Base-by-base conservation (phyloP, 2,797 vertebrate genomes). In the Gymnoscopelus microlampas region DNA sequence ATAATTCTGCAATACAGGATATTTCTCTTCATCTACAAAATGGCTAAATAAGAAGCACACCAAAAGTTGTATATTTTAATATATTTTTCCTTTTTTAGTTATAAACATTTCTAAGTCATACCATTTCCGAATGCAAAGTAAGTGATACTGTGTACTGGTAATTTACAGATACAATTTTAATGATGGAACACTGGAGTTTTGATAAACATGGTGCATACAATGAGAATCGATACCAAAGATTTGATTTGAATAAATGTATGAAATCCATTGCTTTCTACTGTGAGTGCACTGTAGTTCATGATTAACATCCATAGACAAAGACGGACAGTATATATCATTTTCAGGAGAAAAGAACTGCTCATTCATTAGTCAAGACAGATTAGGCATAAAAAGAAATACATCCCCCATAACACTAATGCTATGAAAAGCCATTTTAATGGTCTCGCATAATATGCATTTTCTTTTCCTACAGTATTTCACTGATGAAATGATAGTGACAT, bases 31-130 rank as follows among this genome's bases (percentile, higher is more conserved):
- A 54, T 12, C 49, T 39, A 66, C 11, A 74, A 59, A 62, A 72
- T 48, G 3, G 70, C 24, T 55, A 68, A 53, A 15, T 47, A 60
- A 47, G 76, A 60, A 44, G 76, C 70, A 65, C 51, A 10, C 24
- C 29, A 29, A 47, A 19, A 24, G 66, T 71, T 68, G 48, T 75
- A 84, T 49, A 79, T 76, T 83, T 85, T 74, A 77, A 73, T 77
- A 14, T 84, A 86, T 83, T 8, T 55, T 24, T 23, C 23, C 10
- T 55, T 53, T 39, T 54, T 24, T 48, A 59, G 7, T 32, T 14
- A 23, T 15, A n/a, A 15, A 55, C 53, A 55, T 55, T 56, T 56
- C 23, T 56, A 56, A 24, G 12, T 81, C 62, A 50, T 49, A 76
- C 68, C 24, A 65, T 76, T 5, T 24, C 59, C 69, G 51, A 62